Percentiles rank a stretch among this genome's conserved stretches.
phyloP scores from a whole-genome alignment of 1,140 invertebrate species.

The Pseudobourletiella spinata region DNA sequence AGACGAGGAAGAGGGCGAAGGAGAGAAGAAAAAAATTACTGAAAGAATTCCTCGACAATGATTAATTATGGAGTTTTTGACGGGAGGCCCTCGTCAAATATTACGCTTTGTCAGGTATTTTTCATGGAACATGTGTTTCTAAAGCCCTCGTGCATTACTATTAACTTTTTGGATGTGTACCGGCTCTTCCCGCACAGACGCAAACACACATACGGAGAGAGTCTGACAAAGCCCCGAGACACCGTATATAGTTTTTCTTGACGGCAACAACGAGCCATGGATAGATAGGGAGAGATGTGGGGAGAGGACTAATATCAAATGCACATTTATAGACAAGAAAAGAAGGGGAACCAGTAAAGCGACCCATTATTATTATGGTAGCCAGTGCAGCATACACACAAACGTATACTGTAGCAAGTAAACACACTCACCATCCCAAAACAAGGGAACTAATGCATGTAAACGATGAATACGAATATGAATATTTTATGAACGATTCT shows the following conservation, averaged over 20 bases:
- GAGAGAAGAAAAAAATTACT: constrained; percentile 27
- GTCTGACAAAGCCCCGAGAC: no score
- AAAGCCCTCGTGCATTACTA: constrained; percentile 1
- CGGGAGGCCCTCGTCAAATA: constrained; percentile 16
- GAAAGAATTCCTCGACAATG: constrained; percentile 35
- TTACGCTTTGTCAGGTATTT: constrained; percentile 23
- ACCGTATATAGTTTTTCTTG: no score
- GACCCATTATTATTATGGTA: neutral
- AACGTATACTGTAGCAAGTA: neutral
- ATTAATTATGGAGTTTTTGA: constrained; percentile 37
- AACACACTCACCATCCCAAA: no score
- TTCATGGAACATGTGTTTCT: constrained; percentile 11
- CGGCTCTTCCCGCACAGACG: no score
- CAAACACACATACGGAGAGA: no score
- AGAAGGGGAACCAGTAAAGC: neutral
- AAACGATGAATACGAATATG: constrained; percentile 12
- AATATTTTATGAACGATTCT: constrained; percentile 25
- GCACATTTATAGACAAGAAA: constrained; percentile 1
- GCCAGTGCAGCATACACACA: neutral
- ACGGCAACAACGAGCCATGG: no score
- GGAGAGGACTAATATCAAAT: constrained; percentile 5
- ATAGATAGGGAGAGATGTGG: no score
- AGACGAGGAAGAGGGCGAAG: no score
- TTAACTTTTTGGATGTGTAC: neutral
- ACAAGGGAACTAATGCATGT: no score